Conservation (phyloP, 2,113 vertebrate species). For the Phodopus roborovskii region DNA sequence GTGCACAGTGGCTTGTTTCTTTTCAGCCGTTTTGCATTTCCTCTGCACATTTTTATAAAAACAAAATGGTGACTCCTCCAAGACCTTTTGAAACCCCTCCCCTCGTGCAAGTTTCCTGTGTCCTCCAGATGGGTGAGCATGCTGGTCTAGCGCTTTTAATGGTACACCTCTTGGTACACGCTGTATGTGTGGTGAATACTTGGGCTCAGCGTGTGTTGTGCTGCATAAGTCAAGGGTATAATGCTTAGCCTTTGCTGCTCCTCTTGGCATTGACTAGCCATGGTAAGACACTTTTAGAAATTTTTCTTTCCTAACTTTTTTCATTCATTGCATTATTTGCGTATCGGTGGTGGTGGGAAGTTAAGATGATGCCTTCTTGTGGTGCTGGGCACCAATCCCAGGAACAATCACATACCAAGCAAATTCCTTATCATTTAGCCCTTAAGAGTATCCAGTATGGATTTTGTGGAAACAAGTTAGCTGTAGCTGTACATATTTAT, state of each 20-base stretch:
- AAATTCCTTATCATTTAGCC: background rate
- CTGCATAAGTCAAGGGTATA: background rate
- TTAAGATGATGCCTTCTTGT: background rate
- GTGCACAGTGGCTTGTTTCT: background rate
- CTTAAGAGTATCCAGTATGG: background rate
- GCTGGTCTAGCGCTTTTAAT: background rate
- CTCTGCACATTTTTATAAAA: background rate
- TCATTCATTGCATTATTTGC: background rate
- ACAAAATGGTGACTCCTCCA: background rate
- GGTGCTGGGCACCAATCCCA: background rate
- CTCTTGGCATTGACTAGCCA: background rate
- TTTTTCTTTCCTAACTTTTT: background rate
- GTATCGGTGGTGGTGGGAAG: background rate
- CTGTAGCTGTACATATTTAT: background rate
- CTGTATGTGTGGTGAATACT: too few species aligned
- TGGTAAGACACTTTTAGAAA: background rate
- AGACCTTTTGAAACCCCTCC: background rate
- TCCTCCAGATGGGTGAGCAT: background rate
- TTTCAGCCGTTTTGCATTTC: background rate
- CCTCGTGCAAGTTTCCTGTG: background rate
- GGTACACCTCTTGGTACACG: background rate
- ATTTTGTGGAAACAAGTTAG: slow-evolving; percentile 5
- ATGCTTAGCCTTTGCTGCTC: background rate
- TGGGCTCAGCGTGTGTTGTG: background rate
- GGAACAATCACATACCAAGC: background rate